phyloP scores from a whole-genome alignment of 92 coral and sea anemone species.

The Epizoanthus scotinus region DNA sequence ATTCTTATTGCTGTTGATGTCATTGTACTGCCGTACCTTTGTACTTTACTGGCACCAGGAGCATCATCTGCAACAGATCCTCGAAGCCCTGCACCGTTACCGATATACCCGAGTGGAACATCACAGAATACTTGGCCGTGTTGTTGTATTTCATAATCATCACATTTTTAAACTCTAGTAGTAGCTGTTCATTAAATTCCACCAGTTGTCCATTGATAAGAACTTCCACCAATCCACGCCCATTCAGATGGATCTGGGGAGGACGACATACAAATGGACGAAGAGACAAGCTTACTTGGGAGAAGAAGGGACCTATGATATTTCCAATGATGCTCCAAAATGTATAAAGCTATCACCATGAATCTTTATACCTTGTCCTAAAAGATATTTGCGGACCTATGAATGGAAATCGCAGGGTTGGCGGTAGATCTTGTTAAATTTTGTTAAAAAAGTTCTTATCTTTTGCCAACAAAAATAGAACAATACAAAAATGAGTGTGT shows the following conservation, averaged over 20 bases:
- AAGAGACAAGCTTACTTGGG: background rate
- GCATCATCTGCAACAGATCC: constrained; percentile 62
- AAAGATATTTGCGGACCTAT: too few species aligned
- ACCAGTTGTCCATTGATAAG: constrained; percentile 68
- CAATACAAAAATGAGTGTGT: too few species aligned
- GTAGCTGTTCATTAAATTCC: constrained; percentile 57
- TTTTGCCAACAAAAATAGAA: too few species aligned
- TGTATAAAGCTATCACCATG: too few species aligned
- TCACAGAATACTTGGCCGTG: constrained; percentile 60
- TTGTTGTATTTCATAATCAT: constrained; percentile 59
- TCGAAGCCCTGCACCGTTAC: constrained; percentile 66
- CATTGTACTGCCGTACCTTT: constrained; percentile 32
- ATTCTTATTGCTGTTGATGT: too few species aligned
- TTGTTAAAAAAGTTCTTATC: too few species aligned
- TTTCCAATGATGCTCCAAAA: too few species aligned
- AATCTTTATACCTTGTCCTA: too few species aligned
- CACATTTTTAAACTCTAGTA: constrained; percentile 60
- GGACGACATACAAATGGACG: too few species aligned
- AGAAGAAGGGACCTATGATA: background rate
- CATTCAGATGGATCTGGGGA: constrained; percentile 66
- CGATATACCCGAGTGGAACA: constrained; percentile 70
- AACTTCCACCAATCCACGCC: constrained; percentile 64
- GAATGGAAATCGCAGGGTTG: too few species aligned
- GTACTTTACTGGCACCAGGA: constrained; percentile 54
- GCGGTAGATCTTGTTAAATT: too few species aligned